Evolutionary conservation across 2,113 vertebrate species (phyloP).

Genomic region (Microtus richardsoni): DNA sequence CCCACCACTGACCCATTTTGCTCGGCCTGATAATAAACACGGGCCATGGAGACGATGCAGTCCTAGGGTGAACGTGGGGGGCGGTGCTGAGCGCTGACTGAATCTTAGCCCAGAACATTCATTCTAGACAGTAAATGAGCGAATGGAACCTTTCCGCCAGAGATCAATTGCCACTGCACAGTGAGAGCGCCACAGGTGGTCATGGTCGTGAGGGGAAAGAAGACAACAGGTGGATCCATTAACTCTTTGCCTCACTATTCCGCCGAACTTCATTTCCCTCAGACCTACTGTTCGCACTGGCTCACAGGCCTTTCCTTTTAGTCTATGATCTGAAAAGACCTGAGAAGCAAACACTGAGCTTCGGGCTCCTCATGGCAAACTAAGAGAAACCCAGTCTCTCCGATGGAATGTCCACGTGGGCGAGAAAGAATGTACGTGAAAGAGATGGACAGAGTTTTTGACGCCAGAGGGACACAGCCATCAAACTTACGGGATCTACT

Average conservation of each 20-base stretch:
- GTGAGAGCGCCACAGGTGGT: background rate
- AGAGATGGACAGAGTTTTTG: background rate
- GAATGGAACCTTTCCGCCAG: background rate
- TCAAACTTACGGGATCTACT: background rate
- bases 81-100: background rate
- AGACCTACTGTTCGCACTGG: background rate
- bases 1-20: background rate
- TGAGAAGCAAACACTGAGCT: background rate
- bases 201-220: no score
- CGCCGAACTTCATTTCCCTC: background rate
- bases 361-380: background rate
- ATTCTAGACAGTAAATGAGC: background rate
- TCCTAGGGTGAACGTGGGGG: background rate
- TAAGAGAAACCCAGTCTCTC: background rate
- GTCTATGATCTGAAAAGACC: conserved; percentile 13
- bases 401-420: background rate
- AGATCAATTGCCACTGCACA: background rate
- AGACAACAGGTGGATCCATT: background rate
- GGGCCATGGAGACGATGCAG: background rate
- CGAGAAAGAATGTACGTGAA: background rate
- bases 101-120: background rate
- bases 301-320: background rate
- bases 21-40: background rate
- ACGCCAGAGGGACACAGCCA: background rate
- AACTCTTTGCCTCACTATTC: background rate